phyloP scores from a whole-genome alignment of 2,113 vertebrate species.

The Xiphophorus maculatus region DNA sequence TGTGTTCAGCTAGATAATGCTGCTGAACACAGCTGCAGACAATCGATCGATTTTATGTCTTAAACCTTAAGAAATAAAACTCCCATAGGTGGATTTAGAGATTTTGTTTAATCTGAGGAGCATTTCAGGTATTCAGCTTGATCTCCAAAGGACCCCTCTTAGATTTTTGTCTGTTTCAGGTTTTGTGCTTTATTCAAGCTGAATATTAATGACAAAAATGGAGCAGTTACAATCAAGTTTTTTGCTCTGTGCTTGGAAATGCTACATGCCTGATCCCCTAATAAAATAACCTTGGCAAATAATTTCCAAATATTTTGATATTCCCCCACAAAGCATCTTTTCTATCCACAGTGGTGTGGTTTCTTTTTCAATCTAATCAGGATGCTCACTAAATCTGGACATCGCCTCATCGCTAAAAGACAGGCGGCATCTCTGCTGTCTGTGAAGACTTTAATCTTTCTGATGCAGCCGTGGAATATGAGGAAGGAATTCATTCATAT shows the following conservation, averaged over 20 bases:
- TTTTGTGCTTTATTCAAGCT: neutral
- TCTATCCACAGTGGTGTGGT: conserved; percentile 20
- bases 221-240: neutral
- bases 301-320: conserved; percentile 18
- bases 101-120: neutral
- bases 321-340: conserved; percentile 4
- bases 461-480: conserved; percentile 56
- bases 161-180: neutral
- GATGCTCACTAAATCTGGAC: conserved; percentile 45
- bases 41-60: neutral
- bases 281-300: conserved; percentile 18
- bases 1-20: neutral
- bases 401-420: conserved; percentile 27
- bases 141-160: neutral
- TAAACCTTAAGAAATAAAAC: neutral
- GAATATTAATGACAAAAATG: neutral
- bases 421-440: conserved; percentile 30
- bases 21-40: no score
- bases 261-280: neutral
- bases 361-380: conserved; percentile 12
- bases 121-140: neutral
- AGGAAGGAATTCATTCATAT: conserved; percentile 71
- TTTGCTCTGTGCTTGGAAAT: neutral
- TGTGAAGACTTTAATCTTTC: conserved; percentile 66
- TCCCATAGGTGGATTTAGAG: neutral